These are phyloP conservation scores for Ptiloglossa arizonensis DNA, from an alignment of 1,140 invertebrate genomes.

Conservation along the genomic window DNA sequence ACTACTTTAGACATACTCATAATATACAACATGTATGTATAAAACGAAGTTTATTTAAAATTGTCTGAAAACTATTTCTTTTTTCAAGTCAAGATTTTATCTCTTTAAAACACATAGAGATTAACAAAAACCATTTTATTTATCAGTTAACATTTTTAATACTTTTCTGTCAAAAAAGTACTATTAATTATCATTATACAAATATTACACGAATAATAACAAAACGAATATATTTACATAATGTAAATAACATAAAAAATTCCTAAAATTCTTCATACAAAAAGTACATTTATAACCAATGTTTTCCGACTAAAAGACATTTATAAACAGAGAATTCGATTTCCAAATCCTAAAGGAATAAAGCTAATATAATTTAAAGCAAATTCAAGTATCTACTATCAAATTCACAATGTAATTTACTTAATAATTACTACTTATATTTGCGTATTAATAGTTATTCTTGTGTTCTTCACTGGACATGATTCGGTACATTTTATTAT, in stretches of 20 bases:
- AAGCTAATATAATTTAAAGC: conserved; percentile 17
- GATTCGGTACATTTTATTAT: conserved; percentile 15
- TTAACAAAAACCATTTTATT: conserved; percentile 23
- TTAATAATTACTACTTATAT: not conserved
- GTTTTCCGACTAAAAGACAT: not conserved
- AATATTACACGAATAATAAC: conserved; percentile 33
- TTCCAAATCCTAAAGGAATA: not conserved
- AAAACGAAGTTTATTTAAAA: not conserved
- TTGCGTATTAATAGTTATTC: not conserved
- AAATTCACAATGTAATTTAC: not conserved
- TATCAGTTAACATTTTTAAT: conserved; percentile 24
- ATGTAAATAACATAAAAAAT: conserved; percentile 32
- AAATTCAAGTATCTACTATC: not conserved
- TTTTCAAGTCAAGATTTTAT: too few relatives aligned
- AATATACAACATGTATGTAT: too few relatives aligned
- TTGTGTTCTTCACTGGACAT: conserved; percentile 6
- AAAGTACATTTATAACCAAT: not conserved
- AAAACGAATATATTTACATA: conserved; percentile 41
- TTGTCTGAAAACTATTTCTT: not conserved
- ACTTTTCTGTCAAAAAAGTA: conserved; percentile 27
- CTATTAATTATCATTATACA: conserved; percentile 41
- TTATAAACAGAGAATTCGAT: not conserved
- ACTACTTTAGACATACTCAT: too few relatives aligned
- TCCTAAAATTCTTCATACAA: not conserved
- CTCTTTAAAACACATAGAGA: not conserved